phyloP scores from a whole-genome alignment of 2,797 vertebrate species.

The Delichon dasypus region DNA sequence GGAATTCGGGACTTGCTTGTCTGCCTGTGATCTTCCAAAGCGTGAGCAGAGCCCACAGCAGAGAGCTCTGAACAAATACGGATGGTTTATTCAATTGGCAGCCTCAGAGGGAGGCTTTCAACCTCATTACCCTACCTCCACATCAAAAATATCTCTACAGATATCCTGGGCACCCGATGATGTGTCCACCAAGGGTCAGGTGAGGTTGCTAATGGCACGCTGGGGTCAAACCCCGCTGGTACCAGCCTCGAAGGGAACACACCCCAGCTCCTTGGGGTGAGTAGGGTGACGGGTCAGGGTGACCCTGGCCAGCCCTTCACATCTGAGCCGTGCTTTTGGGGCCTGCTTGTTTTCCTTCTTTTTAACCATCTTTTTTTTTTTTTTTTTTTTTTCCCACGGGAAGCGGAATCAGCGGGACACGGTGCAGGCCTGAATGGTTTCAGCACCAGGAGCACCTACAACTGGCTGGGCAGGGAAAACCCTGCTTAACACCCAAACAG shows the following conservation, averaged over 20 bases:
- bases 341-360: background rate
- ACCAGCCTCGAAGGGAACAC: background rate
- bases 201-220: accelerated
- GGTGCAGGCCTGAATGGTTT: background rate
- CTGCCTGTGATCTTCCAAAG: background rate
- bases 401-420: accelerated
- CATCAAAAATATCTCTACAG: background rate
- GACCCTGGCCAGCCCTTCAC: background rate
- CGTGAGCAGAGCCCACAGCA: background rate
- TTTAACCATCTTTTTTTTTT: background rate
- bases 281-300: accelerated
- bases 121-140: background rate
- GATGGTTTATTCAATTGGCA: background rate
- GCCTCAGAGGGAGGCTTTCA: background rate
- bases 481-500: background rate
- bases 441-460: background rate
- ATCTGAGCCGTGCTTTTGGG: accelerated
- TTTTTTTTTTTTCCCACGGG: background rate
- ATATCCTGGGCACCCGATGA: background rate
- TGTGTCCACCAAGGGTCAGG: accelerated
- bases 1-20: background rate
- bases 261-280: accelerated
- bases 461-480: background rate
- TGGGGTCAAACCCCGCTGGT: background rate
- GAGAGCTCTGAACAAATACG: background rate